Conservation (phyloP, 2,888 invertebrate species). For the Papilio gigon region DNA sequence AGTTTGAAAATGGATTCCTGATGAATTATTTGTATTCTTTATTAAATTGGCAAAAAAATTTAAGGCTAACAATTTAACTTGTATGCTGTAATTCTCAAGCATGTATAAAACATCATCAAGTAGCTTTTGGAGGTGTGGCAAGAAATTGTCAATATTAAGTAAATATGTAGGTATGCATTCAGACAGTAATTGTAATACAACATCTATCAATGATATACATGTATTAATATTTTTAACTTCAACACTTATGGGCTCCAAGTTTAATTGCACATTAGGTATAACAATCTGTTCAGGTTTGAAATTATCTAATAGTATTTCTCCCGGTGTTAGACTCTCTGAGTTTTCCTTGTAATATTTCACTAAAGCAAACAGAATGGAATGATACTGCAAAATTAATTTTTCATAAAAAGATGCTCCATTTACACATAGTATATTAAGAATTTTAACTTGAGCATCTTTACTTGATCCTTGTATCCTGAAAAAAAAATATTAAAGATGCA, state of each 20-base stretch:
- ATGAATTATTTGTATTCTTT: slow-evolving; percentile 58
- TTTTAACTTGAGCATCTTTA: slow-evolving; percentile 81
- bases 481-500: slow-evolving; percentile 41
- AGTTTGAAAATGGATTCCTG: slow-evolving; percentile 56
- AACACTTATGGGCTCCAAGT: slow-evolving; percentile 72
- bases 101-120: slow-evolving; percentile 59
- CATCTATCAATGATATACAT: slow-evolving; percentile 65
- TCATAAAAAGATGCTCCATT: slow-evolving; percentile 78
- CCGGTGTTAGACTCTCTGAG: slow-evolving; percentile 41
- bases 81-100: slow-evolving; percentile 65
- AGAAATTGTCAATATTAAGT: slow-evolving; percentile 55
- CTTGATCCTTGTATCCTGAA: slow-evolving; percentile 78
- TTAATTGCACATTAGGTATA: slow-evolving; percentile 66
- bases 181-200: slow-evolving; percentile 65
- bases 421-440: slow-evolving; percentile 77
- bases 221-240: slow-evolving; percentile 61
- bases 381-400: slow-evolving; percentile 76
- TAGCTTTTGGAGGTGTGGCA: slow-evolving; percentile 52
- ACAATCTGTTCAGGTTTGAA: slow-evolving; percentile 72
- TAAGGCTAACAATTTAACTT: slow-evolving; percentile 65
- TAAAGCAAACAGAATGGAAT: slow-evolving; percentile 66
- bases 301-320: slow-evolving; percentile 62
- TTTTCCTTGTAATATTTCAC: slow-evolving; percentile 69
- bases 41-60: slow-evolving; percentile 67
- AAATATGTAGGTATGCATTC: slow-evolving; percentile 67